Evolutionary conservation across 1,140 invertebrate genomes (phyloP).

Genomic region (Periplaneta americana): DNA sequence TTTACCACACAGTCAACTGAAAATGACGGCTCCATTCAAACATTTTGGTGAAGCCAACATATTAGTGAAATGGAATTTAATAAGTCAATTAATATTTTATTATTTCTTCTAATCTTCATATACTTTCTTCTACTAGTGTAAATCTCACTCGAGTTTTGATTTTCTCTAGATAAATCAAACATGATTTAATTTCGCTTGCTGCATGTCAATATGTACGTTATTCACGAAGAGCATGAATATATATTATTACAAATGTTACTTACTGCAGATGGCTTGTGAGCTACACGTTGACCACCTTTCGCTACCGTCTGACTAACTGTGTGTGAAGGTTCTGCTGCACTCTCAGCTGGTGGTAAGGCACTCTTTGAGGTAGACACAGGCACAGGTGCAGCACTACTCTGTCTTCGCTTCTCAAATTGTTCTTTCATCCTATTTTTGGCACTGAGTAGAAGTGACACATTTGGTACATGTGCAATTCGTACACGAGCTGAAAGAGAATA

Average conservation of each 20-base stretch:
- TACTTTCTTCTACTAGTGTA: too few relatives aligned
- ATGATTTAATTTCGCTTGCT: too few relatives aligned
- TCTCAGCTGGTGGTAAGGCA: neutral
- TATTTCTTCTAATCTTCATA: too few relatives aligned
- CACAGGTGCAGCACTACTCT: neutral
- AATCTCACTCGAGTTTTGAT: too few relatives aligned
- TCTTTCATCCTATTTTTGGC: constrained; percentile 47
- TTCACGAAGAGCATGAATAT: too few relatives aligned
- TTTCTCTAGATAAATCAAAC: too few relatives aligned
- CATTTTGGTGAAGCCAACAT: too few relatives aligned
- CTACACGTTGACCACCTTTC: constrained; percentile 59
- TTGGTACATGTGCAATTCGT: constrained; percentile 54
- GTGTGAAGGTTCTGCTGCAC: neutral
- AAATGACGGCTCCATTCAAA: too few relatives aligned
- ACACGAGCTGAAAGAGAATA: constrained; percentile 25
- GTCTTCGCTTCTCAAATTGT: neutral
- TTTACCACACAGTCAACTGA: too few relatives aligned
- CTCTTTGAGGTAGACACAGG: neutral
- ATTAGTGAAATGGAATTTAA: too few relatives aligned
- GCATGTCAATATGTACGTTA: too few relatives aligned
- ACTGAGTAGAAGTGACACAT: constrained; percentile 48
- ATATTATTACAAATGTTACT: constrained; percentile 22
- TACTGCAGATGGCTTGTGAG: constrained; percentile 56
- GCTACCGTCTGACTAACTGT: constrained; percentile 59
- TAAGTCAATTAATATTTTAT: too few relatives aligned